Evolutionary conservation across 1,140 invertebrate species (phyloP).

Genomic region (Magallana ariakensis): DNA sequence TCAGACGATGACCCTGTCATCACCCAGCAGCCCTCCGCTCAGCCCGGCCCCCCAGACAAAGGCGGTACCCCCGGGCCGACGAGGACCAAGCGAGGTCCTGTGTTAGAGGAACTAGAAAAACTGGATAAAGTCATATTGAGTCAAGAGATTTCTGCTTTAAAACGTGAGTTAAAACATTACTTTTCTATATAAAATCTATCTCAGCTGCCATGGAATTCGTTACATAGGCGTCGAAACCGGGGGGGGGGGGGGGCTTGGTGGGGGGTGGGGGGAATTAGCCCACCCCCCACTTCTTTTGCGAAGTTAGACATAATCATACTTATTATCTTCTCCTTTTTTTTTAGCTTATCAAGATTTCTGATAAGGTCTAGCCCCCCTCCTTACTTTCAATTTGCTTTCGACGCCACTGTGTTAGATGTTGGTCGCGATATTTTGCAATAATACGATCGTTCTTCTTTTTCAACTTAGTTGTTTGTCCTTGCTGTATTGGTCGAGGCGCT

Average conservation of each 20-base stretch:
- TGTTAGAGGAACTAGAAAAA: neutral
- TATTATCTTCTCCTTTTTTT: no score
- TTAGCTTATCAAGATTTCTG: no score
- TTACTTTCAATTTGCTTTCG: no score
- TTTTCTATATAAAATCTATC: no score
- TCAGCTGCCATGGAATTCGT: no score
- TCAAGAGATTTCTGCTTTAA: conserved; percentile 2
- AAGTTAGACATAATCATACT: no score
- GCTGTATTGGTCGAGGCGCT: conserved; percentile 13
- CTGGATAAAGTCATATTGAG: neutral
- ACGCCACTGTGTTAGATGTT: no score
- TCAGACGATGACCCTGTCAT: neutral
- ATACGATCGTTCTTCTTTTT: neutral
- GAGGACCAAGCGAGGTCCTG: neutral
- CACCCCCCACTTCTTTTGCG: no score
- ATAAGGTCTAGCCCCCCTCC: no score
- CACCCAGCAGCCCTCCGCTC: neutral
- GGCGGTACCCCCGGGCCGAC: neutral
- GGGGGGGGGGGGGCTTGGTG: no score
- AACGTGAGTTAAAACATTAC: neutral
- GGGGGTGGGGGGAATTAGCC: no score
- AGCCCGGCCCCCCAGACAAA: neutral
- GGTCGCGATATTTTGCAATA: neutral
- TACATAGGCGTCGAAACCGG: no score
- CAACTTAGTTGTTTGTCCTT: neutral